Conservation (phyloP, 2,113 vertebrate genomes). For the Alexandromys fortis region DNA sequence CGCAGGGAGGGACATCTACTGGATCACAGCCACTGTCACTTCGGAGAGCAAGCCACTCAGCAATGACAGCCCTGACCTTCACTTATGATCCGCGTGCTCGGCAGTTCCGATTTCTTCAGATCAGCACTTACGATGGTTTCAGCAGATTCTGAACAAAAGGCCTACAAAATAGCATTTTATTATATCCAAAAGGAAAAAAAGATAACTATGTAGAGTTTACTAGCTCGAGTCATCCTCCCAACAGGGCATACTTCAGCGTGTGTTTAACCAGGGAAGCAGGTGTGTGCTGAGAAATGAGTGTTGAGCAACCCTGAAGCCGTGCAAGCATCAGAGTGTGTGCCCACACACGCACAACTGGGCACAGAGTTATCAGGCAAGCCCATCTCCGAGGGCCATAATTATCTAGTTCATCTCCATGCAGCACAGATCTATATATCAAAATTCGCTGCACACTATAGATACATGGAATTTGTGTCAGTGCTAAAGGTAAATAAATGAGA, state of each 20-base stretch:
- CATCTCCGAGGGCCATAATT: not conserved
- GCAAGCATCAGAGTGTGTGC: not conserved
- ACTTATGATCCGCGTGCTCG: not conserved
- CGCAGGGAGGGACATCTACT: not conserved
- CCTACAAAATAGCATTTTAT: not conserved
- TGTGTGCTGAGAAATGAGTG: not conserved
- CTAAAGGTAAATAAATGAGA: not conserved
- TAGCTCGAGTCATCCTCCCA: not conserved
- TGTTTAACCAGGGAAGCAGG: not conserved
- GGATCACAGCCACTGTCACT: not conserved
- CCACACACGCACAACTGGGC: not conserved
- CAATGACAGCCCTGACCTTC: not conserved
- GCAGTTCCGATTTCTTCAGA: not conserved
- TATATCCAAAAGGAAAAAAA: no score
- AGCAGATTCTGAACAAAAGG: not conserved
- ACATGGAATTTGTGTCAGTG: not conserved
- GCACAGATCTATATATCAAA: not conserved
- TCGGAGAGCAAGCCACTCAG: not conserved
- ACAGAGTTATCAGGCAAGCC: not conserved
- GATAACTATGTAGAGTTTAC: not conserved
- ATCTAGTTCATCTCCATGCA: not conserved
- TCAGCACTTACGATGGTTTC: slow-evolving; percentile 13
- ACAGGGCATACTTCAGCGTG: not conserved
- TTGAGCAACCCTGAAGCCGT: not conserved
- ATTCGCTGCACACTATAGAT: not conserved